Conservation (phyloP, 2,888 invertebrate species). For the Gandaritis pyraliata region DNA sequence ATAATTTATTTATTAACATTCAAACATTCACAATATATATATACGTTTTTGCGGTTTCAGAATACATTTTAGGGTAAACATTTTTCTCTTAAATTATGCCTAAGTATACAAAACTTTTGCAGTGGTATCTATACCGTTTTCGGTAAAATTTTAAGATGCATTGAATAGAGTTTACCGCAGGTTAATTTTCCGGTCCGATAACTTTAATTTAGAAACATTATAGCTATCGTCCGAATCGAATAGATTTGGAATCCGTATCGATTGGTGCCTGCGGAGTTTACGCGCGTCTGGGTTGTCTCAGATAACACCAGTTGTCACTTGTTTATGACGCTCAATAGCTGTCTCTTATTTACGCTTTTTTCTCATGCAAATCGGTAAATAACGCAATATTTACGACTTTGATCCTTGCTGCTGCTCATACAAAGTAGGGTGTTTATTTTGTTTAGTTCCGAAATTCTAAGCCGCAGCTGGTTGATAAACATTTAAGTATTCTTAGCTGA, state of each 20-base stretch:
- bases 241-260: constrained; percentile 56
- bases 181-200: constrained; percentile 48
- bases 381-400: constrained; percentile 21
- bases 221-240: constrained; percentile 54
- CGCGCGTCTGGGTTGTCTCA: constrained; percentile 55
- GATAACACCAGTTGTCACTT: constrained; percentile 56
- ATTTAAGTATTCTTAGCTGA: constrained; percentile 6
- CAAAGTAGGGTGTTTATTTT: constrained; percentile 27
- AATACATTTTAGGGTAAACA: constrained; percentile 3
- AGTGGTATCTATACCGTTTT: constrained; percentile 1
- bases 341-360: constrained; percentile 40
- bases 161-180: constrained; percentile 33
- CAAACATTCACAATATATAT: constrained; percentile 1
- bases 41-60: constrained; percentile 15
- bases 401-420: constrained; percentile 23
- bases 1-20: constrained; percentile 7
- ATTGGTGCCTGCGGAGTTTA: constrained; percentile 50
- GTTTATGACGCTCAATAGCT: constrained; percentile 49
- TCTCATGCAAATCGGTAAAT: constrained; percentile 41
- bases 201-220: constrained; percentile 55
- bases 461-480: constrained; percentile 17
- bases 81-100: background rate
- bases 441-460: constrained; percentile 11
- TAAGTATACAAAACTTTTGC: background rate
- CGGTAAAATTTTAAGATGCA: constrained; percentile 15